Evolutionary conservation across 2,113 vertebrate genomes (phyloP).

Genomic region (Stegastes partitus): DNA sequence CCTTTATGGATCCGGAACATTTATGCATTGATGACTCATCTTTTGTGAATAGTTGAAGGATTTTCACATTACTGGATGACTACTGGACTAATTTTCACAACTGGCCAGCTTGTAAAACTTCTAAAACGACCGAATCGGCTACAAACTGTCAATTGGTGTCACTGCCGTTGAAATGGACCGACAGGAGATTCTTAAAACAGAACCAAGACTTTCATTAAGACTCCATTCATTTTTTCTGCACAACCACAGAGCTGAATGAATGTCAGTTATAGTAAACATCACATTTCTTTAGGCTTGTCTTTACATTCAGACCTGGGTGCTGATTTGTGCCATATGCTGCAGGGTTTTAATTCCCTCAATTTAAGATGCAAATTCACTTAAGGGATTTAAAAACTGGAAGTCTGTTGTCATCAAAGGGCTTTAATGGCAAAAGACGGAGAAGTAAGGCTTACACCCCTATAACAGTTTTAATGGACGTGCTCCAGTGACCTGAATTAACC

Average conservation of each 20-base stretch:
- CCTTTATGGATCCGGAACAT: not conserved
- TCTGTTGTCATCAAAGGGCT: not conserved
- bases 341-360: slow-evolving; percentile 25
- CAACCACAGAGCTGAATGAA: slow-evolving; percentile 43
- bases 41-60: slow-evolving; percentile 3
- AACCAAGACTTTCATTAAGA: slow-evolving; percentile 67
- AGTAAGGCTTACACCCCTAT: slow-evolving; percentile 41
- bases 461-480: slow-evolving; percentile 1
- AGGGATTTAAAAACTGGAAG: slow-evolving; percentile 15
- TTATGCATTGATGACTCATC: not conserved
- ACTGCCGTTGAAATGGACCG: not conserved
- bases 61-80: slow-evolving; percentile 51
- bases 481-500: slow-evolving; percentile 18
- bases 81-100: slow-evolving; percentile 1
- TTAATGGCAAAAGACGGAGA: not conserved
- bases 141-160: not conserved
- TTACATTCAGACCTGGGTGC: slow-evolving; percentile 63
- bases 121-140: slow-evolving; percentile 24
- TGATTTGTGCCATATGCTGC: slow-evolving; percentile 7
- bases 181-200: slow-evolving; percentile 85
- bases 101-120: slow-evolving; percentile 22
- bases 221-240: slow-evolving; percentile 27
- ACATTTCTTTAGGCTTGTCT: slow-evolving; percentile 42
- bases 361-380: slow-evolving; percentile 19
- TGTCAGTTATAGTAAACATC: slow-evolving; percentile 45